Evolutionary conservation across 2,113 vertebrate species (phyloP), one percentile per base, ranked within the genome.

Genomic region (Sturnus vulgaris): DNA sequence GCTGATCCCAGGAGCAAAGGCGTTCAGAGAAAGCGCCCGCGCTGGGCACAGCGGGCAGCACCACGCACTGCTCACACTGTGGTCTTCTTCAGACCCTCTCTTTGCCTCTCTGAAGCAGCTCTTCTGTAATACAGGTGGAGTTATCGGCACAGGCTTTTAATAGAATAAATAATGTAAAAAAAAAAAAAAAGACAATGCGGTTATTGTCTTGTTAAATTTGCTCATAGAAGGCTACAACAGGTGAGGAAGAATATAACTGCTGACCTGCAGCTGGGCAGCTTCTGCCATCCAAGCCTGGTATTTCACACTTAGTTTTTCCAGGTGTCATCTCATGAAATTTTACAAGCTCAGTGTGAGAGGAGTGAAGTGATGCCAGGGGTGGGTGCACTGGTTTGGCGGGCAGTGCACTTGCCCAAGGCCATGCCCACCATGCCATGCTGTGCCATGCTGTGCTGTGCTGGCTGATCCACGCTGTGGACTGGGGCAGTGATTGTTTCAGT

Each of bases 281-380:
- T 87, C 75, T 88, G 71, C 44, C 0, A 3, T 88, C 39, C 50
- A 78, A 88, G 31, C 65, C 66, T 2, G 1, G n/a, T 0, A 3
- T 88, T 93, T 71, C 64, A 86, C 64, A 56, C 60, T 73, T 56
- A 53, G 64, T 57, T 88, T 81, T 81, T 79, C 90, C 88, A 76
- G 69, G 78, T 86, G 90, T 60, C 82, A 86, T 76, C 82, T 86
- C 28, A 23, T 69, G 56, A 88, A 71, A 86, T 88, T 92, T 92
- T 88, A 86, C 82, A 82, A 79, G 82, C 72, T 86, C 61, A 39
- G 47, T 27, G 80, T 56, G 56, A 83, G n/a, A 78, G 25, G 25
- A 86, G 47, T 0, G 1, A 77, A 55, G 64, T 3, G 10, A 78
- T 2, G 13, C 35, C 0, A 31, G 49, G 46, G 77, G 40, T 7